Evolutionary conservation across 1,140 invertebrate genomes (phyloP), one percentile per base, ranked within the genome.

Genomic region (Pentalonia nigronervosa): DNA sequence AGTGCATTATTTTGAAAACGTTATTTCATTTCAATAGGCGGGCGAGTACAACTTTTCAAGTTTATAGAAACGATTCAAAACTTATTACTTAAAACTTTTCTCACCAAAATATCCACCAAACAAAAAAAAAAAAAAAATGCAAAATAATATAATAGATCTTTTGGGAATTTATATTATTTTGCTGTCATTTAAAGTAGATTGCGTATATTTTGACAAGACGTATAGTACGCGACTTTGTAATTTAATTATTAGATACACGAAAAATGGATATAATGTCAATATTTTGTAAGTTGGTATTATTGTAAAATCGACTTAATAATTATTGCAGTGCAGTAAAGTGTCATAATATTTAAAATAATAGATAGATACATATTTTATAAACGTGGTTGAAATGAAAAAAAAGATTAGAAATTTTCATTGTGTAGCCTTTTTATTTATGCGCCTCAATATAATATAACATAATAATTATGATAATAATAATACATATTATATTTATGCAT

Each of bases 21-120:
- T 67, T 67, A 67, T 67, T 67, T 67, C 11, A 30, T n/a, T 67
- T 30, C 60, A 67, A 67, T 67, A 14, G 60, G 60, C 60, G 56
- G 9, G 56, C 25, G 9, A 30, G 56, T 60, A n/a, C 30, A 14
- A n/a, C 60, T 67, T 67, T 67, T 25, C 25, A 67, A 67, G 60
- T 67, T 67, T n/a, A 25, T n/a, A 67, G 11, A 67, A 11, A 67
- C 30, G 60, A 67, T 67, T 67, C 30, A 67, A 30, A 67, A 67
- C 60, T 67, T 67, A 67, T 67, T n/a, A 67, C 60, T 67, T 67
- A 67, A 67, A 67, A 67, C 60, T 67, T 30, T 67, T 67, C 60
- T 14, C n/a, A n/a, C 60, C 11, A 14, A 67, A 25, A 67, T 67
- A n/a, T 67, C 30, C 30, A 25, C 0, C 41, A 41, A 67, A 67